phyloP scores from a whole-genome alignment of 2,797 vertebrate genomes.

The Cercopithecus petaurista region DNA sequence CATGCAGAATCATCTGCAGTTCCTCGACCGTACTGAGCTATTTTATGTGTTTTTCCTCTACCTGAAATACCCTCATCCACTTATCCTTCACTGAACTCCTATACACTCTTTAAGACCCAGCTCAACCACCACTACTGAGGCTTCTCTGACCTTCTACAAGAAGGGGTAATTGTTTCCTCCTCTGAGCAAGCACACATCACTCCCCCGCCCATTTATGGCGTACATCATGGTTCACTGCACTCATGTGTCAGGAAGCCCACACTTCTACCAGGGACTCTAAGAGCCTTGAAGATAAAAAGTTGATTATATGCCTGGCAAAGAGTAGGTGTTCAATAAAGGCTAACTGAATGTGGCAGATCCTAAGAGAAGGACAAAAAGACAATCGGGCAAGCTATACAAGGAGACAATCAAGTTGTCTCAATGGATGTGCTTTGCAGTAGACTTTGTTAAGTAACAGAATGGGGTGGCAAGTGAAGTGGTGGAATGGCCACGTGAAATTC shows the following conservation, averaged over 20 bases:
- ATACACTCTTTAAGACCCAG: not conserved
- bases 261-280: not conserved
- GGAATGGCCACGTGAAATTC: not conserved
- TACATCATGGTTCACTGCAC: not conserved
- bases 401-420: not conserved
- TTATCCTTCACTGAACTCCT: not conserved
- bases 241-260: not conserved
- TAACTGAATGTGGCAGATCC: not conserved
- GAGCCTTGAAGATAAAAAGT: not conserved
- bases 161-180: not conserved
- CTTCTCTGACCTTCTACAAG: not conserved
- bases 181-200: not conserved
- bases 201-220: accelerated
- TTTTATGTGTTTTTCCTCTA: not conserved
- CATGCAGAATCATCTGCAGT: not conserved
- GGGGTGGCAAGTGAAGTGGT: not conserved
- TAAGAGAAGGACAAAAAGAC: not conserved
- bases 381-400: not conserved
- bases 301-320: not conserved
- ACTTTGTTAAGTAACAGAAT: not conserved
- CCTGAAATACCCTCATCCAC: not conserved
- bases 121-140: not conserved
- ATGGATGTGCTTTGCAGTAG: not conserved
- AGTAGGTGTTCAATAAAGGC: not conserved
- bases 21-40: not conserved